Percentiles rank a stretch among this genome's conserved stretches.
Conservation (phyloP, 2,888 invertebrate species). For the Chamaedrilus cognettii region DNA sequence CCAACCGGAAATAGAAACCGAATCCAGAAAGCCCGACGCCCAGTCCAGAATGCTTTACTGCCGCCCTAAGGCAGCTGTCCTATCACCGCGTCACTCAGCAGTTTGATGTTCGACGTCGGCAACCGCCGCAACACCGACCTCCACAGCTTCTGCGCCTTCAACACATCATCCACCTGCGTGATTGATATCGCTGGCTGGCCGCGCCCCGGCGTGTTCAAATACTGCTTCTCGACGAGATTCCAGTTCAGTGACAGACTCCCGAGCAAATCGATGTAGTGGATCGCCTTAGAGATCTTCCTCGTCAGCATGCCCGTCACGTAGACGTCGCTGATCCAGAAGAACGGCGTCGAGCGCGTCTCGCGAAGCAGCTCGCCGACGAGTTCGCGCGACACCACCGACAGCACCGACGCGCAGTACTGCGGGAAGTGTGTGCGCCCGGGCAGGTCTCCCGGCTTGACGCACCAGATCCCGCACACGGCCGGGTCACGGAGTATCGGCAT, state of each 20-base stretch:
- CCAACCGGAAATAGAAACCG: too few relatives aligned
- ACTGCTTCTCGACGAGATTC: constrained; percentile 26
- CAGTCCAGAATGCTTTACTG: too few relatives aligned
- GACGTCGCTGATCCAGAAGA: constrained; percentile 52
- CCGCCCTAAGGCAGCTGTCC: too few relatives aligned
- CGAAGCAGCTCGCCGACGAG: constrained; percentile 43
- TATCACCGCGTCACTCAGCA: constrained; percentile 18
- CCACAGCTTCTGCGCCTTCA: constrained; percentile 16
- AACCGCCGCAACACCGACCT: constrained; percentile 9
- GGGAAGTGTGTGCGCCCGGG: constrained; percentile 41
- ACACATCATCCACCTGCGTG: constrained; percentile 16
- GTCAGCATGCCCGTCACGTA: constrained; percentile 50
- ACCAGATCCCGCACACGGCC: constrained; percentile 38
- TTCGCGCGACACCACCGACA: constrained; percentile 43
- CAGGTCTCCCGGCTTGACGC: constrained; percentile 36
- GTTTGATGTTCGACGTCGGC: constrained; percentile 6
- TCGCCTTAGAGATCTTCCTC: constrained; percentile 37
- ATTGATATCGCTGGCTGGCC: constrained; percentile 11
- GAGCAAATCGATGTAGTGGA: constrained; percentile 62
- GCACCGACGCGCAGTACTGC: constrained; percentile 51
- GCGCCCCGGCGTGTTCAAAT: constrained; percentile 19
- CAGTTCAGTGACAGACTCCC: constrained; percentile 85
- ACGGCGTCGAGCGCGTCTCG: constrained; percentile 41
- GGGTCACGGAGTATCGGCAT: constrained; percentile 41
- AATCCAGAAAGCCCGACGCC: too few relatives aligned